Evolutionary conservation across 2,113 vertebrate genomes (phyloP).

Genomic region (Sprattus sprattus): DNA sequence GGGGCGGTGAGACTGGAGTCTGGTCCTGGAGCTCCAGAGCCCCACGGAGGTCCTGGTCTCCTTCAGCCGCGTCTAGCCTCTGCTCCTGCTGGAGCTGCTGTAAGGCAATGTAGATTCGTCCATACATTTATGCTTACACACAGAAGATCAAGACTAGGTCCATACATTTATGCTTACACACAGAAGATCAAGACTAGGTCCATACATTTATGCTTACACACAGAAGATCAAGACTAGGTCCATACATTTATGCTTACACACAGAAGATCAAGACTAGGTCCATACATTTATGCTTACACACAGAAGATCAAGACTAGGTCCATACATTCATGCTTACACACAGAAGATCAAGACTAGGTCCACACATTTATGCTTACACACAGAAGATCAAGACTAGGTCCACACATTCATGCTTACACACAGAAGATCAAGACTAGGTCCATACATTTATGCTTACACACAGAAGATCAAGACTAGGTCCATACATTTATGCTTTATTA

Average conservation of each 20-base stretch:
- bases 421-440: too few relatives aligned
- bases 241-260: not conserved
- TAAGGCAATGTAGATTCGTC: not conserved
- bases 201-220: not conserved
- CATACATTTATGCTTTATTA: too few relatives aligned
- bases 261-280: not conserved
- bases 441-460: too few relatives aligned
- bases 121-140: not conserved
- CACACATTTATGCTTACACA: too few relatives aligned
- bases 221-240: not conserved
- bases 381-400: too few relatives aligned
- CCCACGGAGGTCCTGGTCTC: not conserved
- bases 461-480: too few relatives aligned
- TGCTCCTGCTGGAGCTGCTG: slow-evolving; percentile 3
- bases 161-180: not conserved
- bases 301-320: too few relatives aligned
- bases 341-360: too few relatives aligned
- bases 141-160: not conserved
- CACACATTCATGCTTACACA: too few relatives aligned
- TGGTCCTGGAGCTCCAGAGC: not conserved
- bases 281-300: not conserved
- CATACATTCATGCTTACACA: too few relatives aligned
- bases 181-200: not conserved
- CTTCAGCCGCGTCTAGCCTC: not conserved
- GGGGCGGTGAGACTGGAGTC: not conserved